Evolutionary conservation across 2,113 vertebrate species (phyloP).

Genomic region (Sinocyclocheilus maitianheensis): DNA sequence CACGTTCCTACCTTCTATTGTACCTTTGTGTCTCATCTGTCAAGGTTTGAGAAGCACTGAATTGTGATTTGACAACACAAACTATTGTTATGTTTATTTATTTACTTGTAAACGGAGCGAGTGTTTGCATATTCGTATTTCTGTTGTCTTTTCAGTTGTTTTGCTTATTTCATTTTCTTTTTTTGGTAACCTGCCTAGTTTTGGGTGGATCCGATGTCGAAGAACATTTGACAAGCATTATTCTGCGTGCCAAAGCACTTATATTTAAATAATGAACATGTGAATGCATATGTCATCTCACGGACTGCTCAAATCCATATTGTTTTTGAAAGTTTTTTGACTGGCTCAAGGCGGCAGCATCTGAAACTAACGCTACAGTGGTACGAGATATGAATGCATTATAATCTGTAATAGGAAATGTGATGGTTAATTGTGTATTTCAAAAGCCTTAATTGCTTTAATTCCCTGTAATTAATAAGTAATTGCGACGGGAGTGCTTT

Average conservation of each 20-base stretch:
- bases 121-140: constrained; percentile 16
- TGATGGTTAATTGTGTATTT: constrained; percentile 82
- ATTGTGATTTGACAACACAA: constrained; percentile 36
- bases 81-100: constrained; percentile 38
- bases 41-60: constrained; percentile 43
- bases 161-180: constrained; percentile 2
- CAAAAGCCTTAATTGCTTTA: constrained; percentile 82
- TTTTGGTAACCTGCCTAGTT: constrained; percentile 6
- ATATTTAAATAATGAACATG: background rate
- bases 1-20: constrained; percentile 24
- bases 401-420: constrained; percentile 76
- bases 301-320: background rate
- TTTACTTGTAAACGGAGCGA: constrained; percentile 22
- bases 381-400: constrained; percentile 67
- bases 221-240: constrained; percentile 27
- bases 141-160: background rate
- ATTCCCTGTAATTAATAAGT: constrained; percentile 85
- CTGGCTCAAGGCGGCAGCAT: constrained; percentile 7
- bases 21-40: constrained; percentile 47
- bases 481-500: constrained; percentile 77
- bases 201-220: background rate
- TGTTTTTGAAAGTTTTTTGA: constrained; percentile 24
- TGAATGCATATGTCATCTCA: background rate
- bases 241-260: background rate
- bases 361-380: constrained; percentile 36